Base-by-base conservation (phyloP, 2,113 vertebrate species). In the Orycteropus afer region DNA sequence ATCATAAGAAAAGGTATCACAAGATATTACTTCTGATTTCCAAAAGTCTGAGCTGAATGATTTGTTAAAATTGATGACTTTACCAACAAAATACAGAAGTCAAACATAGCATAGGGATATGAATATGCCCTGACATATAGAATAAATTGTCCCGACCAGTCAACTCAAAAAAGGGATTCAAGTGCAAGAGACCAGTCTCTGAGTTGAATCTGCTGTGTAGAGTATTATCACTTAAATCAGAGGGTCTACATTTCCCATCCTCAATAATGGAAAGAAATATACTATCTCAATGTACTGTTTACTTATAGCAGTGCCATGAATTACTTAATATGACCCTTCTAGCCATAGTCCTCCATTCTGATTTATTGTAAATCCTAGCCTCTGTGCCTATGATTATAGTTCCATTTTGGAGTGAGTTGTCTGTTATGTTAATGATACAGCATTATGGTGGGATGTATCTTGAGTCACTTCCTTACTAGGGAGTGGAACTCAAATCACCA, bases 61-160 rank as follows among this genome's bases (percentile, higher is more conserved):
- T 65, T 84, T 20, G 13, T 74, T 91, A 84, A 93, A 79, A 82
- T 53, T 37, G 53, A 77, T 95, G 32, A 8, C 49, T 90, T 95
- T 84, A 65, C 78, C 88, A 93, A 37, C 7, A 90, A 17, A 37
- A 92, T 23, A 83, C 14, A 93, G 77, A 88, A 94, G 20, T n/a
- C 25, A 92, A 47, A 8, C 71, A 57, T 29, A 42, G 1, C 79
- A 67, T 20, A 93, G 2, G 20, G 27, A n/a, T 89, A 25, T 84
- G 45, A 71, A 65, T 94, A 91, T 93, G 86, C 40, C 49, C 37
- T 86, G 57, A 37, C n/a, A 47, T 51, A 4, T 51, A 80, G 74
- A 81, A 93, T 87, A 81, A 92, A 37, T 96, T 86, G 20, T 85
- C 37, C 80, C 93, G 49, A 18, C 47, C 42, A 49, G 4, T 61